Percentiles rank a stretch among this genome's conserved stretches.
phyloP scores from a whole-genome alignment of 1,140 invertebrate genomes.

The Armadillidium nasatum region DNA sequence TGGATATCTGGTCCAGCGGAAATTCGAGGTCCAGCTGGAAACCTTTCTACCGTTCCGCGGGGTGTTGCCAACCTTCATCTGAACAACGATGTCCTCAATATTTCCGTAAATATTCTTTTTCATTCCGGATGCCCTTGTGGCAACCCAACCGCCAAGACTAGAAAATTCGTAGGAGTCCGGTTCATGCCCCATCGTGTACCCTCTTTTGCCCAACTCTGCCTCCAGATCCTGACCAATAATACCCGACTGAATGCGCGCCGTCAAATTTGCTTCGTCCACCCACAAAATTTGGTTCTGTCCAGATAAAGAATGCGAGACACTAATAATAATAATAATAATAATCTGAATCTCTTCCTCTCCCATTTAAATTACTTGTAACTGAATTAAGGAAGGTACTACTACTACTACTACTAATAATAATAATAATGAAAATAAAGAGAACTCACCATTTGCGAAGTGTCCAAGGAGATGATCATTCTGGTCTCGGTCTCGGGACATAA shows the following conservation, averaged over 20 bases:
- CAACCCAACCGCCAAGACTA: slow-evolving; percentile 94
- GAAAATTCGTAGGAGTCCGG: slow-evolving; percentile 97
- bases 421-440: background rate
- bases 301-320: too few species aligned
- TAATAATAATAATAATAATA: too few species aligned
- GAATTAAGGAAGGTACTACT: too few species aligned
- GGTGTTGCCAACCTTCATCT: slow-evolving; percentile 84
- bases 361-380: too few species aligned
- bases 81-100: slow-evolving; percentile 90
- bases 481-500: background rate
- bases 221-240: slow-evolving; percentile 94
- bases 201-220: slow-evolving; percentile 62
- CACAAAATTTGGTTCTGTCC: slow-evolving; percentile 72
- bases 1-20: slow-evolving; percentile 94
- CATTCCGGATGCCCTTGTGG: slow-evolving; percentile 96
- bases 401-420: too few species aligned
- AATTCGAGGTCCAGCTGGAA: slow-evolving; percentile 76
- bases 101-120: slow-evolving; percentile 99
- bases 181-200: slow-evolving; percentile 84
- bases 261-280: slow-evolving; percentile 84
- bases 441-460: background rate
- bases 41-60: slow-evolving; percentile 69
- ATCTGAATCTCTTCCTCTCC: too few species aligned
- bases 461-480: background rate
- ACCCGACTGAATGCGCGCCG: slow-evolving; percentile 77